These are phyloP conservation scores for Arenicola marina DNA, from an alignment of 2,888 invertebrate genomes.

Conservation along the genomic window DNA sequence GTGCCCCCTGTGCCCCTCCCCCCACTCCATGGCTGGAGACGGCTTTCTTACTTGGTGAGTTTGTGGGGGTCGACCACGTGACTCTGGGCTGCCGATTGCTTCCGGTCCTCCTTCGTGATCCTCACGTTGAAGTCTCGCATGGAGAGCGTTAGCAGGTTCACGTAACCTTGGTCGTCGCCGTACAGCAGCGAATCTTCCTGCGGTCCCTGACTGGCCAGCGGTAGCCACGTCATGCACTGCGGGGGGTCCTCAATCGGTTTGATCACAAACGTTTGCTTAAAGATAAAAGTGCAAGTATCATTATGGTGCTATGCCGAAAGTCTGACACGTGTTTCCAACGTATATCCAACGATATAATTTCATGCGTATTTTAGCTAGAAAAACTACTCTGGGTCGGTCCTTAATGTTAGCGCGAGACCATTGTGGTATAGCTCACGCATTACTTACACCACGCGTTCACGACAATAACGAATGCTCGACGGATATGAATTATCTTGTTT, in stretches of 20 bases:
- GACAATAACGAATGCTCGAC: too few species aligned
- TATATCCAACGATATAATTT: neutral
- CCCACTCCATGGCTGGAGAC: too few species aligned
- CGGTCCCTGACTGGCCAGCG: conserved; percentile 37
- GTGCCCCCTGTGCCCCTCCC: too few species aligned
- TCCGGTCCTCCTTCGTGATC: conserved; percentile 45
- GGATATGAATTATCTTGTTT: too few species aligned
- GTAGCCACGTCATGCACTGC: conserved; percentile 51
- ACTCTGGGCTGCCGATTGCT: conserved; percentile 33
- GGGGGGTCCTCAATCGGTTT: conserved; percentile 57
- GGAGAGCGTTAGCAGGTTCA: conserved; percentile 49
- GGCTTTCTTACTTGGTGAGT: conserved; percentile 50
- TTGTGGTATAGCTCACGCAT: too few species aligned
- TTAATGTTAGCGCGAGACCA: too few species aligned
- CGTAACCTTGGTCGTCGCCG: conserved; percentile 58
- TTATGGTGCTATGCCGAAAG: neutral
- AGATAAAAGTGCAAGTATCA: neutral
- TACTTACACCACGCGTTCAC: too few species aligned
- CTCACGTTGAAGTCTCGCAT: conserved; percentile 54
- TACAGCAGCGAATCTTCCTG: conserved; percentile 52
- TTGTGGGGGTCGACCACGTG: conserved; percentile 49
- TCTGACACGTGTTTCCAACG: neutral
- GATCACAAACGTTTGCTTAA: conserved; percentile 39
- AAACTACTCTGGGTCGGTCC: too few species aligned
- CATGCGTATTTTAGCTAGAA: too few species aligned